Evolutionary conservation across 2,113 vertebrate species (phyloP).

Genomic region (Pelmatolapia mariae): DNA sequence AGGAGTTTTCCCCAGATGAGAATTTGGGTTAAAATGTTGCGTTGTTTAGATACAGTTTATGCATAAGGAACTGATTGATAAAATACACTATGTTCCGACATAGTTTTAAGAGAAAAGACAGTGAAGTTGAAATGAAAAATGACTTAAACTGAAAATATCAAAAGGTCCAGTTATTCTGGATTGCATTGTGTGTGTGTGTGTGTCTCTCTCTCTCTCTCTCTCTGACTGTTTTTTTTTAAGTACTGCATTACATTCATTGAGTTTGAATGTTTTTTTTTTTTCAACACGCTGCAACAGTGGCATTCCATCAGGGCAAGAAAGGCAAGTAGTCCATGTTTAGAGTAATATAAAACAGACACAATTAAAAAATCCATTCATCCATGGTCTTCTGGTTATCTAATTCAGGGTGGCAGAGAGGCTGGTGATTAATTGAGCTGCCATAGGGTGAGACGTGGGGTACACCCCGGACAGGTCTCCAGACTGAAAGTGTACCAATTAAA

Average conservation of each 20-base stretch:
- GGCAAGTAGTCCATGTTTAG: not conserved
- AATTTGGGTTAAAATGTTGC: not conserved
- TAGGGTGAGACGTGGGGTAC: not conserved
- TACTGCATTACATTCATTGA: not conserved
- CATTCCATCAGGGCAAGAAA: not conserved
- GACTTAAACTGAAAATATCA: not conserved
- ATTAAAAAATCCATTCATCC: not conserved
- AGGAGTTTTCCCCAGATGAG: not conserved
- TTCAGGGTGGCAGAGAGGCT: not conserved
- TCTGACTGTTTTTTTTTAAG: not conserved
- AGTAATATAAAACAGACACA: not conserved
- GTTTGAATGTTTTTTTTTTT: rapidly evolving
- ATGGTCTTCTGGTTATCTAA: not conserved
- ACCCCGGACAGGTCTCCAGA: not conserved
- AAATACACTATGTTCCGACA: not conserved
- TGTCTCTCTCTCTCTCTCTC: not conserved
- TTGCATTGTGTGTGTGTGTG: not conserved
- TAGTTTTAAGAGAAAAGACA: not conserved
- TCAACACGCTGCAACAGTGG: not conserved
- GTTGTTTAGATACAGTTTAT: not conserved
- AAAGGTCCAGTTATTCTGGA: not conserved
- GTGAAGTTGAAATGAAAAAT: not conserved
- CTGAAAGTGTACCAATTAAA: not conserved
- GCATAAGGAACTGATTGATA: not conserved
- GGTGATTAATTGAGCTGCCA: not conserved